phyloP scores from a whole-genome alignment of 2,113 vertebrate species.

The Podilymbus podiceps region DNA sequence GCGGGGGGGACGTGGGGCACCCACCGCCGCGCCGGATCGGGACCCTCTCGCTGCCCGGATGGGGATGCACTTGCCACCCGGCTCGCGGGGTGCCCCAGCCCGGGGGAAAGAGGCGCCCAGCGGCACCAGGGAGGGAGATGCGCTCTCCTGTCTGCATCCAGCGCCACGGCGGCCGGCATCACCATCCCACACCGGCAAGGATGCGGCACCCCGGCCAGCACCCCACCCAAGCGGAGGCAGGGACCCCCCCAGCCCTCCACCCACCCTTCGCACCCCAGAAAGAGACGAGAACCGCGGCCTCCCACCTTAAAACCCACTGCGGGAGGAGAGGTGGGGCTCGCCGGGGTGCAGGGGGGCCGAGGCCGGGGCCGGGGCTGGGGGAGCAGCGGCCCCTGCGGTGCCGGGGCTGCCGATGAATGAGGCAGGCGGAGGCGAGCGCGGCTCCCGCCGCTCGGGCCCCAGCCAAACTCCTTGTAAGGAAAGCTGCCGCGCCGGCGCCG shows the following conservation, averaged over 20 bases:
- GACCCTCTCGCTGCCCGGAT: too few relatives aligned
- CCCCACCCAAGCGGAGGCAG: neutral
- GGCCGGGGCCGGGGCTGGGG: neutral
- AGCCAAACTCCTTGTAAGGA: slow-evolving; percentile 79
- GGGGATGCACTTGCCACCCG: neutral
- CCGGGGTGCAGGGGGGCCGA: neutral
- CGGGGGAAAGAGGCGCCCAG: neutral
- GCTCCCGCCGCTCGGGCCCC: neutral
- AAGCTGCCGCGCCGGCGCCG: slow-evolving; percentile 35
- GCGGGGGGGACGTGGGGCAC: neutral
- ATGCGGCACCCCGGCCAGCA: neutral
- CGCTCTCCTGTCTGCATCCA: neutral
- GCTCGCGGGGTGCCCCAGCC: neutral
- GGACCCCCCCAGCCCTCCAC: neutral
- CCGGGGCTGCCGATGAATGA: slow-evolving; percentile 50
- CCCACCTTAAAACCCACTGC: neutral
- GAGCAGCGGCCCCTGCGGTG: neutral
- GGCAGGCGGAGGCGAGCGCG: neutral
- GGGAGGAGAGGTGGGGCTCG: neutral
- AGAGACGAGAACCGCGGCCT: neutral
- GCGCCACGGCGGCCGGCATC: neutral
- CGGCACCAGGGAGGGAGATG: accelerated
- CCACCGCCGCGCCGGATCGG: neutral
- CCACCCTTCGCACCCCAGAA: neutral
- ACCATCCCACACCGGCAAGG: neutral